Evolutionary conservation across 2,113 vertebrate genomes (phyloP), one percentile per base, ranked within the genome.

Genomic region (Ramphastos sulfuratus): DNA sequence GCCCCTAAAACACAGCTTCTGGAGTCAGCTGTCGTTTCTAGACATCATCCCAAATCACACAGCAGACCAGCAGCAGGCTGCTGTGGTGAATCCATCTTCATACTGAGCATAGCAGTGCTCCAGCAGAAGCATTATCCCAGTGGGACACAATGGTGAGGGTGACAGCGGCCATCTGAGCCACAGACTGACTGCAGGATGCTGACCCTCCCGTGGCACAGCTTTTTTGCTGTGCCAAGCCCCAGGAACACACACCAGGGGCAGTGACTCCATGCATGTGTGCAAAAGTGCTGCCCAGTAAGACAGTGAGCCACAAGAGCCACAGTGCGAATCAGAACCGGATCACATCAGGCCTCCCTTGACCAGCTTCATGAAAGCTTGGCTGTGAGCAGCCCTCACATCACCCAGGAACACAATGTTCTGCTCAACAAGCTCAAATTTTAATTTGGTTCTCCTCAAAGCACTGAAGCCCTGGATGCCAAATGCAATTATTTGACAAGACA

Each of bases 401-500:
- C 87, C 67, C 5, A 6, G 81, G 94, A 95, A 94, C 89, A 86
- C 21, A 60, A 73, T 65, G 89, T 89, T 89, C 94, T 92, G 74
- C 87, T 92, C 94, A 27, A 30, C 33, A 54, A 88, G 77, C 81
- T 95, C 94, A 81, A 69, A 14, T 86, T 90, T 92, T 83, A 74
- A 86, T 93, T 90, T 78, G 80, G 81, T 93, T 90, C 94, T 94
- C 71, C 93, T 83, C 23, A 17, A 78, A 89, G 82, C 0, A 0
- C 74, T 58, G 67, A 55, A 90, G 69, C 58, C 93, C 76, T 42
- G 27, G 89, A 92, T 60, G 89, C 94, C 93, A 91, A 84, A 92
- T 37, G 44, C 28, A 94, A 89, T 95, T 92, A 91, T 93, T 94
- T 91, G 95, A 95, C 95, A 95, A 91, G 94, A 95, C 81, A 89